Evolutionary conservation across 2,113 vertebrate species (phyloP).

Genomic region (Rhegmatorhina hoffmannsi): DNA sequence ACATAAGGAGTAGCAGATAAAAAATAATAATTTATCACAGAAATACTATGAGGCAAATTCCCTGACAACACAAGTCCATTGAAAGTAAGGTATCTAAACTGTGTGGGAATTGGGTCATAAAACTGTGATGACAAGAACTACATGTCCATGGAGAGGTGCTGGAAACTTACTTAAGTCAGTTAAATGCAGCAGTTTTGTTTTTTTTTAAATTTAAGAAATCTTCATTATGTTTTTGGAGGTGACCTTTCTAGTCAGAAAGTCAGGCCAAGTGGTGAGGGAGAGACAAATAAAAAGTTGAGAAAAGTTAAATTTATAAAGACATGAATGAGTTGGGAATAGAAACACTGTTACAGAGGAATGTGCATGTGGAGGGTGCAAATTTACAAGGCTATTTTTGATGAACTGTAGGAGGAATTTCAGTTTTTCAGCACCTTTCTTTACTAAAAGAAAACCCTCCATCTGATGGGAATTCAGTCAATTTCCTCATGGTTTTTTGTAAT

Average conservation of each 20-base stretch:
- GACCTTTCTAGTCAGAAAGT: conserved; percentile 2
- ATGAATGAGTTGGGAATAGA: conserved; percentile 21
- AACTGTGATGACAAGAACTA: not conserved
- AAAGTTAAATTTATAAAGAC: conserved; percentile 31
- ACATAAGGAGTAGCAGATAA: not conserved
- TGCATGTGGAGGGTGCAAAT: conserved; percentile 59
- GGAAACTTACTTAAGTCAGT: conserved; percentile 24
- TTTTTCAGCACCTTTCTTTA: conserved; percentile 62
- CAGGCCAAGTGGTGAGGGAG: not conserved
- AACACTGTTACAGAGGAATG: conserved; percentile 43
- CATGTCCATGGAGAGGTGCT: not conserved
- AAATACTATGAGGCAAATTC: not conserved
- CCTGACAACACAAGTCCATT: not conserved
- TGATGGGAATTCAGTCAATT: conserved; percentile 72
- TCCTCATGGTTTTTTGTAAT: conserved; percentile 56
- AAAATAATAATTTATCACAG: not conserved
- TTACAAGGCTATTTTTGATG: conserved; percentile 67
- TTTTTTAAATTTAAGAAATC: not conserved
- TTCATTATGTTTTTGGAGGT: not conserved
- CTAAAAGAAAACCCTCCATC: conserved; percentile 61
- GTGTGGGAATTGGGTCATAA: not conserved
- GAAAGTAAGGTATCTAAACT: not conserved
- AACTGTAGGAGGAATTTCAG: conserved; percentile 67
- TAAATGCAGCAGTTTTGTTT: not conserved
- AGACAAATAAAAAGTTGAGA: not conserved